Evolutionary conservation across 2,113 vertebrate genomes (phyloP), one percentile per base, ranked within the genome.

Genomic region (Xiphophorus hellerii): DNA sequence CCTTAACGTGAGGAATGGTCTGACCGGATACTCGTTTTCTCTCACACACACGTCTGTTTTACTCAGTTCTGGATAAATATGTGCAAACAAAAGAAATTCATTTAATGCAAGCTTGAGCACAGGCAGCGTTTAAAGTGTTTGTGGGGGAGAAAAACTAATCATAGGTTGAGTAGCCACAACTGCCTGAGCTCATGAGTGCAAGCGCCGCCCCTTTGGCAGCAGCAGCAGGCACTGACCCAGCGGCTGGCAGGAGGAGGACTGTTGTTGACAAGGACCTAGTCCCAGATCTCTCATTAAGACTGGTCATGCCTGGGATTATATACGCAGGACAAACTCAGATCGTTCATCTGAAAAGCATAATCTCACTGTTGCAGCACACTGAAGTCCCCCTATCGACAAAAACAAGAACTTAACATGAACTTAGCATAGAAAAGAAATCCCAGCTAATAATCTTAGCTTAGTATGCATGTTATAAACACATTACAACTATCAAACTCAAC

Each of bases 261-360:
- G 76, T 73, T 92, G 88, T 91, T 88, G 90, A 92, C 89, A 84
- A 83, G 81, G 72, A 78, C 86, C 82, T 70, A 28, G 62, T 85
- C 89, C 82, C 87, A 92, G 84, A 84, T 86, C 88, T 89, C 88
- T 89, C 84, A 90, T 89, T 92, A 89, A 73, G 80, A 77, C 81
- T 81, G 77, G 78, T 91, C 88, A 85, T 83, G 84, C 76, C 74
- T 83, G 86, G 80, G 88, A 92, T 91, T 85, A 85, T 84, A 85
- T 84, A 85, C 75, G 65, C 74, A 73, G 76, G 71, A 69, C 77
- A 78, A 77, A 74, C 61, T 77, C 75, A 88, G 67, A 80, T 78
- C 67, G 76, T 60, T 71, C 71, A 81, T 75, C 77, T 72, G 69
- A 83, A 27, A 82, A 83, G 72, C 48, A 73, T 74, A 81, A 77